Evolutionary conservation across 2,113 vertebrate species (phyloP).

Genomic region (Odocoileus hemionus): DNA sequence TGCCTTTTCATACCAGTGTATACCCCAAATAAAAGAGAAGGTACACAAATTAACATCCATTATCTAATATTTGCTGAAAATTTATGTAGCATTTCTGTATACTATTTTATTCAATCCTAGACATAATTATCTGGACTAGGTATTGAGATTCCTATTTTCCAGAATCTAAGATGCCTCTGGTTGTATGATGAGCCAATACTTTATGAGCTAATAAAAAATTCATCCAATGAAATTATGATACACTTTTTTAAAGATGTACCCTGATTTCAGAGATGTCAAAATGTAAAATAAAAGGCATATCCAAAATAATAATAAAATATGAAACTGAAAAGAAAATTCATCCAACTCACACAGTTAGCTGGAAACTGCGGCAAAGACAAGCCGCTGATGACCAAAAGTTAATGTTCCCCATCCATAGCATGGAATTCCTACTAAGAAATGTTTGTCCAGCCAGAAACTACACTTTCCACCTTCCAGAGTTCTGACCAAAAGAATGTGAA

Average conservation of each 20-base stretch:
- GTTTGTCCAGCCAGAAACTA: not conserved
- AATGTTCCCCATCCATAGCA: accelerated
- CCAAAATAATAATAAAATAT: not conserved
- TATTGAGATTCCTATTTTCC: not conserved
- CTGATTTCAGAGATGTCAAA: not conserved
- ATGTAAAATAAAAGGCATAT: not conserved
- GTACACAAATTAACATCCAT: not conserved
- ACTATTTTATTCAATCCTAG: constrained; percentile 9
- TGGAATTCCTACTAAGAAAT: not conserved
- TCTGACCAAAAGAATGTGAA: not conserved
- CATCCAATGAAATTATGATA: not conserved
- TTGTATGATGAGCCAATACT: not conserved
- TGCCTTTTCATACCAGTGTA: not conserved
- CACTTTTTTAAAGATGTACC: not conserved
- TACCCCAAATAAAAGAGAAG: not conserved
- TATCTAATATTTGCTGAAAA: not conserved
- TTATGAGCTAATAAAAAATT: not conserved
- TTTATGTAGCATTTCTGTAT: not conserved
- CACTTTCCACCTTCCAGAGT: not conserved
- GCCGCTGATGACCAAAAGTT: not conserved
- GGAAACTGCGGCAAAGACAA: not conserved
- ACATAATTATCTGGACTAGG: not conserved
- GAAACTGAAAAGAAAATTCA: not conserved
- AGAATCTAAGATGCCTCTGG: not conserved
- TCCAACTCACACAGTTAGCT: not conserved